Percentiles rank a stretch among this genome's conserved stretches.
phyloP scores from a whole-genome alignment of 2,888 invertebrate genomes.

The Dasypolia templi region DNA sequence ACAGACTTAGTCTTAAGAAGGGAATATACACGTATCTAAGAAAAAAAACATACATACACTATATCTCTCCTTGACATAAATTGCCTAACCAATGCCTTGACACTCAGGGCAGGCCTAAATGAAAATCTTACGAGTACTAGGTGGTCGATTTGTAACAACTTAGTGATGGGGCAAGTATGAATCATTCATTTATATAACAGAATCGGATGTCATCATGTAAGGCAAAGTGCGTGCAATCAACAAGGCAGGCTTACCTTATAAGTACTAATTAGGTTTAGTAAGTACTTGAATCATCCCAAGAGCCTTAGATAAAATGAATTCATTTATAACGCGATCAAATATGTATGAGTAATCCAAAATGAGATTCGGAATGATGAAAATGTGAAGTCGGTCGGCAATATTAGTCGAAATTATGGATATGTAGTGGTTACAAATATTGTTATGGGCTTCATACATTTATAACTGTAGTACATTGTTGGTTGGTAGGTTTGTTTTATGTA shows the following conservation, averaged over 20 bases:
- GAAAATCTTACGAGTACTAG: neutral
- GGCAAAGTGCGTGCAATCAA: conserved; percentile 33
- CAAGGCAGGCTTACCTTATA: conserved; percentile 22
- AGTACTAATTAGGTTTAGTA: conserved; percentile 40
- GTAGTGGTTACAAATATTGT: conserved; percentile 1
- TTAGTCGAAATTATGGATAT: conserved; percentile 4
- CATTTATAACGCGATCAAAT: conserved; percentile 34
- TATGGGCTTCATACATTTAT: conserved; percentile 8
- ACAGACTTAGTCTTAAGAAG: neutral
- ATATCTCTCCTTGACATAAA: neutral
- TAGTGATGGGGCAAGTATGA: conserved; percentile 46
- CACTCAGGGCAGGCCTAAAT: neutral
- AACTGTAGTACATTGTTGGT: neutral
- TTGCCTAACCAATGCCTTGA: neutral
- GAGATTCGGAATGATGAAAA: neutral
- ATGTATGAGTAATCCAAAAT: conserved; percentile 36
- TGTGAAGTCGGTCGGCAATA: neutral
- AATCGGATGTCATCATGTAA: conserved; percentile 46
- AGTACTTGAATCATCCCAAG: conserved; percentile 36
- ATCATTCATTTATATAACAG: conserved; percentile 50
- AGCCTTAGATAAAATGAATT: conserved; percentile 24
- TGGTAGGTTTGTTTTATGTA: neutral
- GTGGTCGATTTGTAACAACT: neutral
- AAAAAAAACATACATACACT: neutral
- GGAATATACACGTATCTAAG: neutral